Conservation (phyloP, 2,888 invertebrate genomes). For the Pecten maximus region DNA sequence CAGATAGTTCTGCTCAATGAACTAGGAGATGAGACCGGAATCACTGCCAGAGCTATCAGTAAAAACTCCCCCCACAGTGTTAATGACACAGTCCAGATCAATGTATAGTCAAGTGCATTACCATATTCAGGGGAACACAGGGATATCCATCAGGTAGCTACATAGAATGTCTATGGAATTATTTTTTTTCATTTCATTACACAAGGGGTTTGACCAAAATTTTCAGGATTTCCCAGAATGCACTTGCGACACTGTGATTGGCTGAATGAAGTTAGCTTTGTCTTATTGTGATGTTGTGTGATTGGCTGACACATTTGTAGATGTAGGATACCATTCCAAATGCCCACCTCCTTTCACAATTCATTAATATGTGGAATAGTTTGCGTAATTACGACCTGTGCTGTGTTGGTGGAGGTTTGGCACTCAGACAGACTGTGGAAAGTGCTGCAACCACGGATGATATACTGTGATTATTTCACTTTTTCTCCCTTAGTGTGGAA, state of each 20-base stretch:
- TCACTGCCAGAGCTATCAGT: neutral
- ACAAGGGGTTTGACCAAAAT: conserved; percentile 50
- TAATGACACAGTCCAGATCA: neutral
- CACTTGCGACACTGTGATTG: conserved; percentile 55
- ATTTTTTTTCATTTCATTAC: neutral
- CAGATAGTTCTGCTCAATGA: conserved; percentile 26
- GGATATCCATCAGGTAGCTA: conserved; percentile 10
- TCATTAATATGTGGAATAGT: neutral
- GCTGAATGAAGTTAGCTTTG: conserved; percentile 48
- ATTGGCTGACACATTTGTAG: conserved; percentile 64
- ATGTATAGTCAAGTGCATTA: neutral
- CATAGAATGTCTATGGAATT: neutral
- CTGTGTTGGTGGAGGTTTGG: neutral
- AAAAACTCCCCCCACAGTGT: neutral
- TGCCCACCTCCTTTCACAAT: neutral
- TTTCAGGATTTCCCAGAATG: conserved; percentile 58
- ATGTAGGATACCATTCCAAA: conserved; percentile 36
- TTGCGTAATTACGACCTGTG: conserved; percentile 3
- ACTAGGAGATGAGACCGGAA: conserved; percentile 17
- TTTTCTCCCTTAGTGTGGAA: neutral
- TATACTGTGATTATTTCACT: neutral
- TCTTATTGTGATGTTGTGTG: conserved; percentile 59
- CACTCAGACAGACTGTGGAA: neutral
- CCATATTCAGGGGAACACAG: neutral
- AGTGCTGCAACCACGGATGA: neutral